Evolutionary conservation across 2,888 invertebrate genomes (phyloP).

Genomic region (Xestoiulus laeticollis): DNA sequence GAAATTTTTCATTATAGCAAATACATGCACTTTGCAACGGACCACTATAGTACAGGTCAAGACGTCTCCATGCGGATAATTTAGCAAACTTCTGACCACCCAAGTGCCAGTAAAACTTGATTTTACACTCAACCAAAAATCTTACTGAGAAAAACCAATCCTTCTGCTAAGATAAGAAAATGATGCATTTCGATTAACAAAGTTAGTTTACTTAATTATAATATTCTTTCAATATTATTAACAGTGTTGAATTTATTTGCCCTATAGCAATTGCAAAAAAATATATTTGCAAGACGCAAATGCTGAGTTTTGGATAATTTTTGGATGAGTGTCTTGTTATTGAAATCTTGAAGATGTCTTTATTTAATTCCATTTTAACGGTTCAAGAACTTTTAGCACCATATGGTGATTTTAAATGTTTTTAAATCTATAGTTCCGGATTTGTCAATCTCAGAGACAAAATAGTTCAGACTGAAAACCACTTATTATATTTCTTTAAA

Average conservation of each 20-base stretch:
- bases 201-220: not conserved
- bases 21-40: not conserved
- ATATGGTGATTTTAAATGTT: not conserved
- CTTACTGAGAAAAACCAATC: not conserved
- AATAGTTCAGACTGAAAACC: not conserved
- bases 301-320: too few relatives aligned
- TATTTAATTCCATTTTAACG: too few relatives aligned
- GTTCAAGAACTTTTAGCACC: not conserved
- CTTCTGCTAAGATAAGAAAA: not conserved
- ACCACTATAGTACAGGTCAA: not conserved
- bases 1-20: not conserved
- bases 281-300: too few relatives aligned
- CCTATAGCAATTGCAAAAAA: too few relatives aligned
- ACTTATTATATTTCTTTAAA: not conserved
- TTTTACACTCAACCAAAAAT: not conserved
- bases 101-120: constrained; percentile 5
- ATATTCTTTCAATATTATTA: not conserved
- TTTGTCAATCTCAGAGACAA: not conserved
- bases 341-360: too few relatives aligned
- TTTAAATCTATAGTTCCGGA: not conserved
- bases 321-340: too few relatives aligned
- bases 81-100: not conserved
- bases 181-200: not conserved
- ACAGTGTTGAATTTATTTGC: too few relatives aligned
- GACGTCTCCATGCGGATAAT: not conserved